phyloP scores from a whole-genome alignment of 2,113 vertebrate species.

The Ailurus styani region DNA sequence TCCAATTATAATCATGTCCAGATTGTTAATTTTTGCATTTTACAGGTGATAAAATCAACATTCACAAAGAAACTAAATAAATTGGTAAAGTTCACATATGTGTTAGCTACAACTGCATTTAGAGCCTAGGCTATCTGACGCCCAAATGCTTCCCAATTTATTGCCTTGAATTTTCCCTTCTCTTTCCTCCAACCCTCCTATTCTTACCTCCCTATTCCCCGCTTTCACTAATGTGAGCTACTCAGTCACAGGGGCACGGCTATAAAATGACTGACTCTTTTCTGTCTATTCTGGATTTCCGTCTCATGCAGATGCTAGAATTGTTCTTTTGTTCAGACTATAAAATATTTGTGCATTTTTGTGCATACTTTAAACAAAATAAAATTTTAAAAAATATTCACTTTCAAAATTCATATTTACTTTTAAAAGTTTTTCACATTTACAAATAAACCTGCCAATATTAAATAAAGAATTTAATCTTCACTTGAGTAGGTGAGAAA shows the following conservation, averaged over 20 bases:
- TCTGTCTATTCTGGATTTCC: not conserved
- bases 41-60: not conserved
- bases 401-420: not conserved
- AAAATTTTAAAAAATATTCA: not conserved
- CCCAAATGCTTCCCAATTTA: not conserved
- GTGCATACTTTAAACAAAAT: not conserved
- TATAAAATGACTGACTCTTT: not conserved
- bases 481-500: not conserved
- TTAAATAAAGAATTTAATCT: not conserved
- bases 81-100: not conserved
- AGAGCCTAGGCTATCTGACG: not conserved
- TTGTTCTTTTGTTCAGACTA: not conserved
- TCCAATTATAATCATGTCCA: not conserved
- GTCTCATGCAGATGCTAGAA: not conserved
- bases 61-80: not conserved
- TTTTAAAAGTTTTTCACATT: not conserved
- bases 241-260: not conserved
- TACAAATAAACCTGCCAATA: not conserved
- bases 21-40: not conserved
- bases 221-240: too few species aligned
- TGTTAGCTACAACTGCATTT: not conserved
- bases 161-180: not conserved
- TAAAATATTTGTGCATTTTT: not conserved
- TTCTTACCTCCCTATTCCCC: not conserved
- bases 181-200: fast-evolving